Percentiles rank a stretch among this genome's conserved stretches.
These are phyloP conservation scores for Leptatherina wallacei DNA, from an alignment of 2,797 vertebrate genomes.

Conservation along the genomic window DNA sequence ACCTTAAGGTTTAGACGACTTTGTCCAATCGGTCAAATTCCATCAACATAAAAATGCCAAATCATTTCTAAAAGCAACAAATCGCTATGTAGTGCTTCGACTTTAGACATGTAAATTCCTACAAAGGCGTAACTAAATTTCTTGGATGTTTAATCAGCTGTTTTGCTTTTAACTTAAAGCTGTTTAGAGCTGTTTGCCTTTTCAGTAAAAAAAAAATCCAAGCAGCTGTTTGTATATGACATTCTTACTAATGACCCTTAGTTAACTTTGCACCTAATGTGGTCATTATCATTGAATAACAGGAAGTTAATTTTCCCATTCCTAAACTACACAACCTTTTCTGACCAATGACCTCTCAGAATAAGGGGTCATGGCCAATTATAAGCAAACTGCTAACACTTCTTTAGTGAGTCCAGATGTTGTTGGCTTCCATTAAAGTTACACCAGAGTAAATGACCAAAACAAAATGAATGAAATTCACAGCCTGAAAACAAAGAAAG, in stretches of 20 bases:
- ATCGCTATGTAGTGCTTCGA: slow-evolving; percentile 1
- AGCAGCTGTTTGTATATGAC: slow-evolving; percentile 44
- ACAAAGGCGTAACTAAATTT: slow-evolving; percentile 4
- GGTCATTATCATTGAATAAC: slow-evolving; percentile 81
- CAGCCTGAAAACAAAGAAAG: slow-evolving; percentile 22
- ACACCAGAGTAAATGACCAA: slow-evolving; percentile 42
- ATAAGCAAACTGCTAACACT: slow-evolving; percentile 75
- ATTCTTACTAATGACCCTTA: slow-evolving; percentile 62
- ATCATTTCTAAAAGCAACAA: slow-evolving; percentile 9
- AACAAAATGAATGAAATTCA: slow-evolving; percentile 28
- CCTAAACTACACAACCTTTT: slow-evolving; percentile 75
- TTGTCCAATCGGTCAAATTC: slow-evolving; percentile 18
- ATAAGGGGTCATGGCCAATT: slow-evolving; percentile 79
- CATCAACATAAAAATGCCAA: slow-evolving; percentile 21
- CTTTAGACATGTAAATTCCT: slow-evolving; percentile 17
- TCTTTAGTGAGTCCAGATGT: slow-evolving; percentile 78
- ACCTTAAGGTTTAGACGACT: slow-evolving; percentile 3
- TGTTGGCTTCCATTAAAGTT: slow-evolving; percentile 59
- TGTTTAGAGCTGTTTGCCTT: neutral
- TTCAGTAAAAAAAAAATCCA: neutral
- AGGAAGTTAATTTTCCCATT: slow-evolving; percentile 84
- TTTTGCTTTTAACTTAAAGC: slow-evolving; percentile 5
- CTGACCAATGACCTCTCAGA: slow-evolving; percentile 77
- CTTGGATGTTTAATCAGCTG: slow-evolving; percentile 3
- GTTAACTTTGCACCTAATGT: slow-evolving; percentile 77